Percentiles rank a stretch among this genome's conserved stretches.
Evolutionary conservation across 2,888 invertebrate species (phyloP).

Genomic region (Carterocephalus palaemon): DNA sequence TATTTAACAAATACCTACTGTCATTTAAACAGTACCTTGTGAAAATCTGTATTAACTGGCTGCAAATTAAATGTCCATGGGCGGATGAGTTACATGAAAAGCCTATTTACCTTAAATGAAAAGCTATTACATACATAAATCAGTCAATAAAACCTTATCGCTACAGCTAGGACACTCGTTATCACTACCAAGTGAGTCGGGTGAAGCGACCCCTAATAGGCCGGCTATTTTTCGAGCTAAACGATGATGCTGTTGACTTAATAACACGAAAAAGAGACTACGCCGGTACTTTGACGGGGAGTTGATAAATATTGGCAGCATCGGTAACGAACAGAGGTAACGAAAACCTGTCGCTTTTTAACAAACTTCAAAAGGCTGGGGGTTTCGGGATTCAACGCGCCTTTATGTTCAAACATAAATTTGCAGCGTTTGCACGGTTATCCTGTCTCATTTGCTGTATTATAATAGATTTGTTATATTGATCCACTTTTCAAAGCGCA

Average conservation of each 20-base stretch:
- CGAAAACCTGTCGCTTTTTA: slow-evolving; percentile 24
- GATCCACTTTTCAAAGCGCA: no score
- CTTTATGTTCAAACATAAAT: slow-evolving; percentile 22
- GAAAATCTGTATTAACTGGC: no score
- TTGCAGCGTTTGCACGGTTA: slow-evolving; percentile 17
- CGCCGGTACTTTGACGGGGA: slow-evolving; percentile 29
- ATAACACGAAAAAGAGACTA: slow-evolving; percentile 35
- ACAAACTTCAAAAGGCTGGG: slow-evolving; percentile 22
- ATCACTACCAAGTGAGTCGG: no score
- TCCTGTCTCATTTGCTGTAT: slow-evolving; percentile 6
- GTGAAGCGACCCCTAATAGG: slow-evolving; percentile 18
- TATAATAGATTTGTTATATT: no score
- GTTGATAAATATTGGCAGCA: slow-evolving; percentile 23
- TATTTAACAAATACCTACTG: no score
- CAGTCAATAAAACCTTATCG: neutral
- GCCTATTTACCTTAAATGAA: no score
- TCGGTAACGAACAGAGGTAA: slow-evolving; percentile 20
- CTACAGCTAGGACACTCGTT: no score
- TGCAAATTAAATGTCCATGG: no score
- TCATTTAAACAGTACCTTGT: no score
- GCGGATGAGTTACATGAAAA: no score
- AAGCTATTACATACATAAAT: no score
- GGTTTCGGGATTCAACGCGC: slow-evolving; percentile 15
- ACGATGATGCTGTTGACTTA: slow-evolving; percentile 38
- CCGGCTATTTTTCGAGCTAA: slow-evolving; percentile 42